These are phyloP conservation scores for Drosophila repletoides DNA, from an alignment of 1,140 invertebrate genomes.

Conservation along the genomic window DNA sequence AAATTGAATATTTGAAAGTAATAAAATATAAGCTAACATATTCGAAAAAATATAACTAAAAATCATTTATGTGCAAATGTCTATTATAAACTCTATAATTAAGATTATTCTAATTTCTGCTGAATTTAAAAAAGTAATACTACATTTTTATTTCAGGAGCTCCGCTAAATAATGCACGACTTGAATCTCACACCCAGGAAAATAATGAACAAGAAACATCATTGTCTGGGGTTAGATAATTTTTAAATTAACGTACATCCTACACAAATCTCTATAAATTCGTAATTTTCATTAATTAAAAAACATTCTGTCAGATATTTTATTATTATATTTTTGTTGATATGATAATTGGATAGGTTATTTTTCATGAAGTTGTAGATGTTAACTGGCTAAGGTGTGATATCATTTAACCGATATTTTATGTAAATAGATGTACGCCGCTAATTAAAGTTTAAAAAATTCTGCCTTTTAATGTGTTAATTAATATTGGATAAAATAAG, in stretches of 20 bases:
- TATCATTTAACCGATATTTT: conserved; percentile 38
- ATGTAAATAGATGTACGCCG: conserved; percentile 34
- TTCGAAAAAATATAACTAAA: no score
- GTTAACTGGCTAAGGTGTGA: conserved; percentile 41
- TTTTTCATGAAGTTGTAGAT: conserved; percentile 14
- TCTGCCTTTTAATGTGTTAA: neutral
- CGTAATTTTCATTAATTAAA: conserved; percentile 22
- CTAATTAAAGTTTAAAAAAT: conserved; percentile 23
- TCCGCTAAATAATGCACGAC: conserved; percentile 89
- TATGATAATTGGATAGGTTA: conserved; percentile 3
- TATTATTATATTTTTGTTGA: conserved; percentile 24
- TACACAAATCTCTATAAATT: conserved; percentile 14
- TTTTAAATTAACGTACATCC: conserved; percentile 10
- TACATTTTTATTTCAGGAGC: conserved; percentile 85
- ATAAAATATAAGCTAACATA: no score
- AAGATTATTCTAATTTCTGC: no score
- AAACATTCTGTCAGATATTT: conserved; percentile 15
- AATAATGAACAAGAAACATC: conserved; percentile 89
- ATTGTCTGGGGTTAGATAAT: conserved; percentile 86
- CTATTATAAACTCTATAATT: no score
- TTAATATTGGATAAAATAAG: conserved; percentile 6
- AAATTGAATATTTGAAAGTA: no score
- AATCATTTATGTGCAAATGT: no score
- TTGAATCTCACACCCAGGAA: conserved; percentile 87
- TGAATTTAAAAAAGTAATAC: no score